Evolutionary conservation across 2,888 invertebrate species (phyloP), one percentile per base, ranked within the genome.

Genomic region (Gnatocerus cornutus): DNA sequence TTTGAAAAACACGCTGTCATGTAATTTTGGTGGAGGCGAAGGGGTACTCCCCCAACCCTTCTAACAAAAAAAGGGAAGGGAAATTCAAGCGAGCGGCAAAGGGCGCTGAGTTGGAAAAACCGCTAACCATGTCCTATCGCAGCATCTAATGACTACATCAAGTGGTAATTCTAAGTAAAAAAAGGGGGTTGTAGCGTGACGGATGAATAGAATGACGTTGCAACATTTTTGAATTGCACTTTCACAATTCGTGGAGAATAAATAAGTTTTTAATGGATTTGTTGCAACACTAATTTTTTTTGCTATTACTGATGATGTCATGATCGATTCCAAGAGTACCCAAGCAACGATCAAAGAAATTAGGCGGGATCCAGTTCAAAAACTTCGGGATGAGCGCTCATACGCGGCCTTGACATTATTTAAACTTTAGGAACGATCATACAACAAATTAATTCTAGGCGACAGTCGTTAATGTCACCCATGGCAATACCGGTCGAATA

Each of bases 331-430:
- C 7, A 43, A 43, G 16, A n/a, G 5, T 37, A 29, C 56, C 56
- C 39, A 55, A 37, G 52, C 33, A 52, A 33, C 30, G 41, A 13
- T 12, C 1, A 43, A 12, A 12, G 12, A 43, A 43, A 43, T 10
- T 10, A 13, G 43, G 12, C n/a, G 43, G 21, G 21, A 21, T 21
- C 21, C 4, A 21, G 21, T 21, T 21, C 21, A 21, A 21, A 21
- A 21, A 21, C 5, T 43, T 46, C 16, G 9, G 14, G 46, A 50
- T 14, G n/a, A 30, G 29, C 50, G 7, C 29, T 27, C 5, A 1
- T 12, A 43, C 16, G 6, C 16, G 45, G 21, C 59, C 59, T 59
- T 59, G 59, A 43, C 59, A 59, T 59, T 59, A 59, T 59, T 8
- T 21, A 4, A 30, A 30, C 27, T 46, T 59, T 59, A 30, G 14